Percentiles rank a stretch among this genome's conserved stretches.
Conservation (phyloP, 1,140 invertebrate genomes). For the Eumeta japonica region DNA sequence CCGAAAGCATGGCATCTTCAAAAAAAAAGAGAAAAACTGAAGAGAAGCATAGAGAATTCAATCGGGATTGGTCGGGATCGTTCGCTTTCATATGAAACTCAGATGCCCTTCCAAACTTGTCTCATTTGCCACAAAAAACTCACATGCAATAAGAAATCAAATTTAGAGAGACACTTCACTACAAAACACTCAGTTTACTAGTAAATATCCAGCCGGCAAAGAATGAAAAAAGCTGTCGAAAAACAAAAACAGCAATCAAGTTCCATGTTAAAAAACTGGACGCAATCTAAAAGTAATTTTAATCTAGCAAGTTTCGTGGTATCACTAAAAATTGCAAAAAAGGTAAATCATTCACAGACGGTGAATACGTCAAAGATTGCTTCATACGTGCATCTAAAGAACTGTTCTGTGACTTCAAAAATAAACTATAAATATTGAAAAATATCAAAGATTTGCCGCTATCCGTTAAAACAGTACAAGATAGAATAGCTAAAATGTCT, state of each 20-base stretch:
- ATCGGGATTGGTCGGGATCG: neutral
- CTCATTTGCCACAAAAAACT: neutral
- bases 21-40: neutral
- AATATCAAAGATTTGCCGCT: constrained; percentile 12
- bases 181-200: constrained; percentile 1
- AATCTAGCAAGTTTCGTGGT: constrained; percentile 25
- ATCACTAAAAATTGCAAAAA: constrained; percentile 15
- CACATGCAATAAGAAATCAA: neutral
- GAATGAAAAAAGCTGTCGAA: constrained; percentile 25
- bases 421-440: constrained; percentile 23
- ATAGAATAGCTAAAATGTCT: constrained; percentile 25
- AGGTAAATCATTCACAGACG: constrained; percentile 29
- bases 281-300: constrained; percentile 24
- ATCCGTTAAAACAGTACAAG: constrained; percentile 22
- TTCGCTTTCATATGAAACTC: neutral
- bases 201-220: constrained; percentile 19
- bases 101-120: neutral
- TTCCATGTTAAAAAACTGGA: constrained; percentile 17
- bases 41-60: neutral
- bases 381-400: constrained; percentile 24
- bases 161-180: neutral
- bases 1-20: no score
- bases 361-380: constrained; percentile 27
- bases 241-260: constrained; percentile 20
- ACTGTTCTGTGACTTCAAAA: constrained; percentile 29